phyloP scores from a whole-genome alignment of 2,888 invertebrate genomes.

The Dinocampus coccinellae region DNA sequence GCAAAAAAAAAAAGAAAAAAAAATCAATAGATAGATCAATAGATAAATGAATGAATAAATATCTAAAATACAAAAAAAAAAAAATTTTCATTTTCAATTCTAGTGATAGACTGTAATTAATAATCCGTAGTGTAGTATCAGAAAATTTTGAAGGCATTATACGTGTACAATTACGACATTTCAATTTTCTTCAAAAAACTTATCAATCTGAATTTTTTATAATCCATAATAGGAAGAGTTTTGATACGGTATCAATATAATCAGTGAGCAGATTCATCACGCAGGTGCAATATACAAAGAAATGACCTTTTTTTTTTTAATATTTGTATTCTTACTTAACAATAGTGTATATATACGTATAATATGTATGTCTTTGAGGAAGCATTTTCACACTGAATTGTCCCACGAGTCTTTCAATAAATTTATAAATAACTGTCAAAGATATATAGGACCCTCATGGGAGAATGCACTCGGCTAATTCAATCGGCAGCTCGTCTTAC shows the following conservation, averaged over 20 bases:
- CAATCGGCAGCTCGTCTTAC: slow-evolving; percentile 29
- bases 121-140: neutral
- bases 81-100: too few species aligned
- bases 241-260: neutral
- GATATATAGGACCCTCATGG: neutral
- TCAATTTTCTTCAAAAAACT: neutral
- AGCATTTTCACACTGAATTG: slow-evolving; percentile 3
- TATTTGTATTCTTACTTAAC: neutral
- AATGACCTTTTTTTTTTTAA: neutral
- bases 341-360: neutral
- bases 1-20: neutral
- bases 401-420: neutral
- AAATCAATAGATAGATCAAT: neutral
- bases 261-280: slow-evolving; percentile 5
- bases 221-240: neutral
- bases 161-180: slow-evolving; percentile 1
- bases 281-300: slow-evolving; percentile 16
- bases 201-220: too few species aligned
- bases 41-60: neutral
- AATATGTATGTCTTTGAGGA: slow-evolving; percentile 1
- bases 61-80: too few species aligned
- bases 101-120: too few species aligned
- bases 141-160: neutral
- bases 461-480: slow-evolving; percentile 27
- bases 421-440: neutral